A percentile compares a stretch with the other conserved stretches of the same genome.
phyloP scores from a whole-genome alignment of 1,140 invertebrate species.

The Drosophila suzukii region DNA sequence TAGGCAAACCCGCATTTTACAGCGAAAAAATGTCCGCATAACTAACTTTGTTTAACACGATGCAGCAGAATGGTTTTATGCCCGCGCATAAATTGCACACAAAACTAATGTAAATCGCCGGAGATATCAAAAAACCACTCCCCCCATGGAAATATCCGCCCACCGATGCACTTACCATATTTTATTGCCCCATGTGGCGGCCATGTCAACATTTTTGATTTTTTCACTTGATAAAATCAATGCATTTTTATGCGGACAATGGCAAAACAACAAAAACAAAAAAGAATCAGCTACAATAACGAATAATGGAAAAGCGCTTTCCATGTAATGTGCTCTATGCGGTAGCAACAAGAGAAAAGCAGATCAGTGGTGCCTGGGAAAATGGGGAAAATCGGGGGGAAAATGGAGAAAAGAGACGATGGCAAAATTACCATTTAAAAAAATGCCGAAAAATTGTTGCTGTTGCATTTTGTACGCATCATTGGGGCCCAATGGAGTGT shows the following conservation, averaged over 20 bases:
- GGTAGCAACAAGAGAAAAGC: constrained; percentile 35
- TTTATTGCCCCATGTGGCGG: constrained; percentile 52
- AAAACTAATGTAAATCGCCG: constrained; percentile 50
- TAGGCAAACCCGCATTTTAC: not conserved
- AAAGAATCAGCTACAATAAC: constrained; percentile 16
- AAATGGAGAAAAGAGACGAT: constrained; percentile 20
- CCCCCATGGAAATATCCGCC: constrained; percentile 8
- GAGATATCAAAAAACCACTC: constrained; percentile 22
- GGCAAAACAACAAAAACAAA: constrained; percentile 40
- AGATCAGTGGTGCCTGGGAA: constrained; percentile 4
- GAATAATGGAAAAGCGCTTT: constrained; percentile 48
- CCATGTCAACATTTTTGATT: constrained; percentile 77
- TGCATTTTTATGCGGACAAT: constrained; percentile 69
- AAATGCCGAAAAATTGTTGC: constrained; percentile 76
- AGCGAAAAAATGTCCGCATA: constrained; percentile 13
- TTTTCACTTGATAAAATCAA: constrained; percentile 76
- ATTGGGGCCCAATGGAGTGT: constrained; percentile 82
- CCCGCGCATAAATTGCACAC: constrained; percentile 37
- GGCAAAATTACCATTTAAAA: constrained; percentile 78
- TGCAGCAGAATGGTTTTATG: constrained; percentile 29
- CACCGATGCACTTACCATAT: constrained; percentile 43
- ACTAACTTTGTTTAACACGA: constrained; percentile 32
- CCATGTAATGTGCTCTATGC: constrained; percentile 56
- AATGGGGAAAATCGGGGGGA: not conserved
- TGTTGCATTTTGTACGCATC: constrained; percentile 82